Evolutionary conservation across 2,797 vertebrate species (phyloP), one percentile per base, ranked within the genome.

Genomic region (Bradypodion pumilum): DNA sequence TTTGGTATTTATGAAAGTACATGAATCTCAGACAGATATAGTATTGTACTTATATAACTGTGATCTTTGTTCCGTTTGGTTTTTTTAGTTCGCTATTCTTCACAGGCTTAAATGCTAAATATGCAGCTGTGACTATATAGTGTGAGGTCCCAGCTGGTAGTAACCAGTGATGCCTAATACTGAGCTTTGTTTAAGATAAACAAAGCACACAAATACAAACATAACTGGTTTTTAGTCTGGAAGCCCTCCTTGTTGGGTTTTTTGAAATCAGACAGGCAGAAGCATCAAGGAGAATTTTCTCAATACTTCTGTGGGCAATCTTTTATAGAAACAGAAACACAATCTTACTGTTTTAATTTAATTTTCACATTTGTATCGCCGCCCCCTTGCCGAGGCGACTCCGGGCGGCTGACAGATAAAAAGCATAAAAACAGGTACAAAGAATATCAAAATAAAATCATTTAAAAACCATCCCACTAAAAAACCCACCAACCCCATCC

Each of bases 71-170:
- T 93, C 89, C 40, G 74, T 88, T 83, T 81, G 87, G 74, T 77
- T 93, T 85, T 87, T 92, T 94, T 94, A 91, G 95, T 95, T 94
- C 94, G 94, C 91, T 93, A 94, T 96, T 96, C 95, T 91, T 86
- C 87, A 90, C 93, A 94, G 92, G 91, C 88, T 86, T 88, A 72
- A 80, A 88, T 92, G 92, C 93, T 93, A 91, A 95, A 90, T 91
- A 88, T 94, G 95, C 98, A 99, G 98, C 98, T 99, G 98, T 95
- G 94, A 89, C 89, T 92, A 92, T 91, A 92, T 91, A 92, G 92
- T 95, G 95, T 74, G 85, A 94, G 92, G 92, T 84, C 93, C 95
- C 96, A 95, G 96, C 98, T 98, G 98, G 98, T 97, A 97, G 97
- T 93, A 96, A 97, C 96, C 95, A 96, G 94, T 93, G 94, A 95